Percentiles rank a stretch among this genome's conserved stretches.
Evolutionary conservation across 2,888 invertebrate species (phyloP).

Genomic region (Achlya flavicornis): DNA sequence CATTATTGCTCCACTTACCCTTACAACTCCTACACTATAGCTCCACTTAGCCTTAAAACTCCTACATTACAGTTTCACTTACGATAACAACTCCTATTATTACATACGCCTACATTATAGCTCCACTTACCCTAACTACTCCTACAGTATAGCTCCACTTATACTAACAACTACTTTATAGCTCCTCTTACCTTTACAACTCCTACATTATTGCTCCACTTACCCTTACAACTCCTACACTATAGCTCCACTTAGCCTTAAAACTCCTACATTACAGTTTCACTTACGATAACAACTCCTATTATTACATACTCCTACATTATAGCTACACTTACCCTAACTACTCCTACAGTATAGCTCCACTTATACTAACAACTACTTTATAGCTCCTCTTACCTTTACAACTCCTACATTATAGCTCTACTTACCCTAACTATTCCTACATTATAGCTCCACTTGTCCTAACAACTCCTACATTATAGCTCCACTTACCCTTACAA

Average conservation of each 20-base stretch:
- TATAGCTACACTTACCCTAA: neutral
- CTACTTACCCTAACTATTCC: neutral
- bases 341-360: neutral
- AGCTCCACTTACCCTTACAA: neutral
- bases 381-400: constrained; percentile 1
- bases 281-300: neutral
- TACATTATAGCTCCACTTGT: neutral
- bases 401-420: neutral
- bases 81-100: neutral
- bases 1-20: neutral
- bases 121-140: neutral
- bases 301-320: neutral
- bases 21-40: neutral
- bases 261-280: neutral
- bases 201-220: neutral
- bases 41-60: neutral
- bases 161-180: neutral
- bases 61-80: neutral
- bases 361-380: neutral
- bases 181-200: neutral
- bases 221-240: neutral
- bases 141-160: neutral
- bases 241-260: neutral
- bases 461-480: neutral
- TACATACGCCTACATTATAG: neutral